A percentile compares a stretch with the other conserved stretches of the same genome.
These are phyloP conservation scores for Solenopsis invicta DNA, from an alignment of 1,140 invertebrate genomes.

Conservation along the genomic window DNA sequence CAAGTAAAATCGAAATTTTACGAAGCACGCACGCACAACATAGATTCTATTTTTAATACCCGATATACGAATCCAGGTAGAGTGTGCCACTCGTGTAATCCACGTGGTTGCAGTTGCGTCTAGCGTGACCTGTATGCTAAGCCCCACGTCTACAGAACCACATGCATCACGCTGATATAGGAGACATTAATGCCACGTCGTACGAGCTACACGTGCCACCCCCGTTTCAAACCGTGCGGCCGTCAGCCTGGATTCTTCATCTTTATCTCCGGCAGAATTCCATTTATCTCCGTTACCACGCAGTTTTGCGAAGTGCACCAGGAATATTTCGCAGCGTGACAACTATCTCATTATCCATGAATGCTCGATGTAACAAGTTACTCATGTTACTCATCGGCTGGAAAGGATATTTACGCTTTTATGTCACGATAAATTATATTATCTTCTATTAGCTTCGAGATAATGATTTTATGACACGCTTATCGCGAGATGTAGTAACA, in stretches of 20 bases:
- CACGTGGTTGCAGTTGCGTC: conserved; percentile 58
- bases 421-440: conserved; percentile 9
- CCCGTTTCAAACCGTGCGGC: conserved; percentile 51
- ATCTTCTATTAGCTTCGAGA: conserved; percentile 13
- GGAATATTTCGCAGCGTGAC: conserved; percentile 36
- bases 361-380: conserved; percentile 35
- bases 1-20: background rate
- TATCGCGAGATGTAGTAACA: background rate
- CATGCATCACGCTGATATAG: conserved; percentile 66
- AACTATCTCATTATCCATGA: conserved; percentile 52
- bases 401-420: conserved; percentile 32
- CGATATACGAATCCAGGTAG: background rate
- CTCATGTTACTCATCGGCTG: conserved; percentile 20
- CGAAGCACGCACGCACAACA: background rate
- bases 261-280: conserved; percentile 52
- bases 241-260: conserved; percentile 64
- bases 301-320: conserved; percentile 48
- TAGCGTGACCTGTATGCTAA: conserved; percentile 63
- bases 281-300: conserved; percentile 52
- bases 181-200: conserved; percentile 68
- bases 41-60: conserved; percentile 35
- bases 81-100: conserved; percentile 56
- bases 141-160: conserved; percentile 56
- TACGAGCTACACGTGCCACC: conserved; percentile 60
- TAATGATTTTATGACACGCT: conserved; percentile 1